Base-by-base conservation (phyloP, 2,888 invertebrate genomes). In the Tipula helvola region DNA sequence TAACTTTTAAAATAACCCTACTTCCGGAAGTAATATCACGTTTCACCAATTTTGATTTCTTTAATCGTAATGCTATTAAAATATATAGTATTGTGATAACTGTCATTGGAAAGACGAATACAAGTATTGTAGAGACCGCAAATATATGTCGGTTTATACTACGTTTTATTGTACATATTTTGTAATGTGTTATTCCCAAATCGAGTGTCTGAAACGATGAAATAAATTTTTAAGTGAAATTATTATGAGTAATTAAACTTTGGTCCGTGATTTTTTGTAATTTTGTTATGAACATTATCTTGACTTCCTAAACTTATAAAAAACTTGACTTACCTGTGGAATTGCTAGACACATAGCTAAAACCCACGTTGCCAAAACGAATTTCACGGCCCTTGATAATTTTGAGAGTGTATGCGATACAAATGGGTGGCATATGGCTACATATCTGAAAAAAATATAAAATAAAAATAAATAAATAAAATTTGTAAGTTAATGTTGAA, bases 341-440 rank as follows among this genome's bases (percentile, higher is more conserved):
- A 96, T 92, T 87, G 97, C 95, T 87, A 95, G 92, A 89, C 95
- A 92, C 89, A 96, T 90, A 1, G 97, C 96, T 86, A 96, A 91
- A 7, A 96, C 90, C 97, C 97, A 98, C 89, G 97, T 95, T 4
- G 93, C 92, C 5, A 94, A 90, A 12, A 94, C 94, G 88, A 96
- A 95, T 88, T 96, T 94, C 86, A 97, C 93, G 2, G 96, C 97
- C 87, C 98, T 93, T 39, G 96, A 95, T 57, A 97, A 91, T 89
- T 96, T 96, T 1, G 97, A 96, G 93, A 96, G 95, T 3, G 96
- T 96, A 90, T 97, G 96, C 3, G 94, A 93, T 47, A 93, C 90
- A 89, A 94, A 94, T 1, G 94, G 94, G 88, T 94, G 93, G 88
- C 94, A 94, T 87, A 94, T 94, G 12, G 94, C 94, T 87, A 94